A percentile compares a stretch with the other conserved stretches of the same genome.
phyloP scores from a whole-genome alignment of 2,113 vertebrate genomes.

The Spermophilus dauricus region DNA sequence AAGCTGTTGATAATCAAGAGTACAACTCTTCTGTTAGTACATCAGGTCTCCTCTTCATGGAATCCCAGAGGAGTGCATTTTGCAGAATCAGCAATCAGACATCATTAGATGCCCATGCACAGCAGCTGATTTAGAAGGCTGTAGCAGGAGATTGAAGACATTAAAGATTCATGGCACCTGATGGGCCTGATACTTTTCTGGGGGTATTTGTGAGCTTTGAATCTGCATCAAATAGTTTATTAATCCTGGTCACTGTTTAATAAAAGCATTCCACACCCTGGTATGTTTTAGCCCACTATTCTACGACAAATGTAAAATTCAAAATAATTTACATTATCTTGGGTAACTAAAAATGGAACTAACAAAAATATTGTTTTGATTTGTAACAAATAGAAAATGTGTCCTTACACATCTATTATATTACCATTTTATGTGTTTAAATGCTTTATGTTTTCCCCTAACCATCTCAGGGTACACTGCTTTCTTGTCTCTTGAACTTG shows the following conservation, averaged over 20 bases:
- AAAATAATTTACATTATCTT: constrained; percentile 15
- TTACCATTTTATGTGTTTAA: background rate
- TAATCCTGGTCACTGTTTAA: background rate
- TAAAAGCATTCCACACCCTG: background rate
- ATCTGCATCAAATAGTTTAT: background rate
- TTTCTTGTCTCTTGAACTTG: background rate
- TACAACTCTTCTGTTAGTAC: background rate
- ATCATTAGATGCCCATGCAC: background rate
- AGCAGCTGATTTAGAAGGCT: background rate
- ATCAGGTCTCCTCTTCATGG: background rate
- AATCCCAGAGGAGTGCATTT: background rate
- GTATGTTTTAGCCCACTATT: background rate
- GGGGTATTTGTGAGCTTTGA: background rate
- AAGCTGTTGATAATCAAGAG: background rate
- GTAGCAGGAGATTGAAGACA: background rate
- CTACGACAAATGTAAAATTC: background rate
- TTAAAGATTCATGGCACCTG: background rate
- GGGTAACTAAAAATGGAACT: background rate
- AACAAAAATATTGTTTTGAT: background rate
- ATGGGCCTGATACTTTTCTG: background rate
- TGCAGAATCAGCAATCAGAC: constrained; percentile 15
- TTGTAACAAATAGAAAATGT: background rate
- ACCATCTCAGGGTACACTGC: background rate
- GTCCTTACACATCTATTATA: background rate
- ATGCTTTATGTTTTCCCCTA: background rate